Evolutionary conservation across 2,888 invertebrate genomes (phyloP).

Genomic region (Mythimna albipuncta): DNA sequence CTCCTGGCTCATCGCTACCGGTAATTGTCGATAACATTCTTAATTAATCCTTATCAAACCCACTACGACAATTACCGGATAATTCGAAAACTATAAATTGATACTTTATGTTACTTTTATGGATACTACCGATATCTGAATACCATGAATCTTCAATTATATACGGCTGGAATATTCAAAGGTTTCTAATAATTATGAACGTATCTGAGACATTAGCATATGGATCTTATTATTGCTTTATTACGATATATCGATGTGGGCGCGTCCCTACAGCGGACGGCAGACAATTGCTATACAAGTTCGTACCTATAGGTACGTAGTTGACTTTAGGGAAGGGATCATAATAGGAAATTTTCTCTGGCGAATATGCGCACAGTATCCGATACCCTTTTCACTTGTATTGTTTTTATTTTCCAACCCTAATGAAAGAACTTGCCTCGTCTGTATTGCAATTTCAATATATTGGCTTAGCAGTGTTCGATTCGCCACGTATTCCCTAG

Average conservation of each 20-base stretch:
- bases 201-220: conserved; percentile 47
- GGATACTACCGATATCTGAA: conserved; percentile 53
- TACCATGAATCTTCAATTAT: conserved; percentile 62
- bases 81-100: conserved; percentile 64
- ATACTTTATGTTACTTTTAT: conserved; percentile 65
- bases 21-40: conserved; percentile 68
- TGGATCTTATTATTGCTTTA: conserved; percentile 48
- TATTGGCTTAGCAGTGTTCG: conserved; percentile 77
- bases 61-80: conserved; percentile 59
- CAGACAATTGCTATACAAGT: conserved; percentile 86
- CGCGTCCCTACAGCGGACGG: conserved; percentile 70
- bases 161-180: conserved; percentile 59
- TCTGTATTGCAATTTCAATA: conserved; percentile 86
- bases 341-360: conserved; percentile 89
- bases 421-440: conserved; percentile 89
- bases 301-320: conserved; percentile 79
- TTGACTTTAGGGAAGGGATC: conserved; percentile 88
- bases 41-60: conserved; percentile 59
- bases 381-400: conserved; percentile 90
- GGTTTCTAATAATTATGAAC: conserved; percentile 58
- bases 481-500: conserved; percentile 68
- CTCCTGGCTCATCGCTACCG: conserved; percentile 58
- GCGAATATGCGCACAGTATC: conserved; percentile 86
- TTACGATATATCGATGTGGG: conserved; percentile 63
- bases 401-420: conserved; percentile 89